A percentile compares a stretch with the other conserved stretches of the same genome.
phyloP scores from a whole-genome alignment of 2,113 vertebrate species.

The Noctilio leporinus region DNA sequence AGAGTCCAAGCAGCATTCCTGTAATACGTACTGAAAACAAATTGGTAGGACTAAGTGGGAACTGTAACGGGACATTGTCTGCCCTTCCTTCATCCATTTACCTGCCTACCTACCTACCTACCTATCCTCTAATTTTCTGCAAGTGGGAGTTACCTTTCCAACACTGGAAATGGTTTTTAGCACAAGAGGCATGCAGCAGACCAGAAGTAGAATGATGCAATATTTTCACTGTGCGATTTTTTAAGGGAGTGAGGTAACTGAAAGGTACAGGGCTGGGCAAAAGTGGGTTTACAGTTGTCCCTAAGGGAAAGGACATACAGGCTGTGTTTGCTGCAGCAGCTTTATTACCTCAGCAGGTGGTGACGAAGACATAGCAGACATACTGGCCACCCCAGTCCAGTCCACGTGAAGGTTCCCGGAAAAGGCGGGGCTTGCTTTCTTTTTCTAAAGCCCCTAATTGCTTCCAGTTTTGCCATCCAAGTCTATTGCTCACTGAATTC shows the following conservation, averaged over 20 bases:
- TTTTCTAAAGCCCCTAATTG: background rate
- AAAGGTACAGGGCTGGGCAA: background rate
- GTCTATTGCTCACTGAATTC: background rate
- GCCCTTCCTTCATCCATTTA: rapidly evolving
- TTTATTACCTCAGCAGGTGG: background rate
- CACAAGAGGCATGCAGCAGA: background rate
- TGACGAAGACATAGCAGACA: background rate
- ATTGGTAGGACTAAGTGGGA: background rate
- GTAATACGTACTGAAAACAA: background rate
- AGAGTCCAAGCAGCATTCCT: background rate
- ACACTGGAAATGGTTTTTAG: background rate
- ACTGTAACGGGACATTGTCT: background rate
- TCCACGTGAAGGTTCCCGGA: too few species aligned
- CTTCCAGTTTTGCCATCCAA: background rate
- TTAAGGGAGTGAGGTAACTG: background rate
- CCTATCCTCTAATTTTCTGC: background rate
- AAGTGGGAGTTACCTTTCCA: background rate
- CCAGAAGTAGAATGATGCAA: too few species aligned
- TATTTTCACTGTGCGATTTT: background rate
- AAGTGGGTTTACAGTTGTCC: background rate
- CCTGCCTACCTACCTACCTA: background rate
- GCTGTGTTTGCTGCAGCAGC: background rate
- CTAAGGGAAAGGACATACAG: background rate
- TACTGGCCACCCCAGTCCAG: background rate
- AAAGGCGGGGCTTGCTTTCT: background rate